Evolutionary conservation across 2,113 vertebrate species (phyloP), one percentile per base, ranked within the genome.

Genomic region (Thymallus thymallus): DNA sequence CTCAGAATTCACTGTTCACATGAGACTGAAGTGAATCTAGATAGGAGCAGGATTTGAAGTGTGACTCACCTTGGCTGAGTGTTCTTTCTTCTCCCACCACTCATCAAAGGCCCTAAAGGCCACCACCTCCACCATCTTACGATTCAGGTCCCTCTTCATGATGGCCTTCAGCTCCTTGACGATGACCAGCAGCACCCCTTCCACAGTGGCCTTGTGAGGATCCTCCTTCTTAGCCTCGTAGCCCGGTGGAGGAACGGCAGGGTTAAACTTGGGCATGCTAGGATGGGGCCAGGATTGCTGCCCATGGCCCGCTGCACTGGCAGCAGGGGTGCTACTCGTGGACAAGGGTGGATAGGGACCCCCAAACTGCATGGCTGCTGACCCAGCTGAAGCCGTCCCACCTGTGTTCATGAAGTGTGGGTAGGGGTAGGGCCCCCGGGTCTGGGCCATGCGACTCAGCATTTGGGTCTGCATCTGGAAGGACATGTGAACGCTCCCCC

Each of bases 381-480:
- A 56, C 0, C 61, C 68, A 10, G 71, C 71, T 20, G 58, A 84
- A 0, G 86, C 61, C 0, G 85, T 80, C 5, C 71, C 76, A 0
- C 93, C 87, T 0, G 92, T 90, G 0, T 93, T 93, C 86, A 98
- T 89, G 83, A 94, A 97, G 12, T 95, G 97, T 0, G 94, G 95
- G 18, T 96, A 98, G 7, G 90, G 92, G 78, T 95, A 98, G 0
- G 93, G 89, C 23, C 95, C 93, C 68, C 98, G 92, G 0, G 93
- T 96, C 67, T 99, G 98, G 86, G 97, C 96, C 88, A 99, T 96
- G 48, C 97, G 96, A 88, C 97, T 99, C 84, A 99, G 84, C 96
- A 99, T 96, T 93, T 99, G 98, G 0, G 97, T 98, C 86, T 99
- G 97, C 98, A 99, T 99, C 90, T 99, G 98, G 91, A 99, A 99